Conservation (phyloP, 2,797 vertebrate species). For the Anguilla obscura region DNA sequence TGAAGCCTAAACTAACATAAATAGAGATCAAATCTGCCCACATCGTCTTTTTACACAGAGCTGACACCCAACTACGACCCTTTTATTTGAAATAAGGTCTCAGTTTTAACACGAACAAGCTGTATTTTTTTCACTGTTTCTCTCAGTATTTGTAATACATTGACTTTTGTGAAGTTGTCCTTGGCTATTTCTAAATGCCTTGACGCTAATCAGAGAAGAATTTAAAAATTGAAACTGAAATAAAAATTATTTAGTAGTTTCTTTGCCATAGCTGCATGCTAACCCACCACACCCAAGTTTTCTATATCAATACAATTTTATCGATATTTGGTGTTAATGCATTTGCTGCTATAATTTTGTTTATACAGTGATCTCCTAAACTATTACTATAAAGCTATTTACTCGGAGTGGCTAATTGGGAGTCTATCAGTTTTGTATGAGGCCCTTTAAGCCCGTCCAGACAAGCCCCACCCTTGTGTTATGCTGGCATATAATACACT, state of each 20-base stretch:
- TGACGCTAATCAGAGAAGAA: background rate
- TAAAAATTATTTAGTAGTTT: background rate
- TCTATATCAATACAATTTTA: background rate
- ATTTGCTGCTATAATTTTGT: background rate
- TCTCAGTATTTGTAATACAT: background rate
- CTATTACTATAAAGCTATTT: too few relatives aligned
- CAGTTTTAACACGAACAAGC: background rate
- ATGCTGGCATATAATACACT: background rate
- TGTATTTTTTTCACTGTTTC: background rate
- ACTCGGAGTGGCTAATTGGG: too few relatives aligned
- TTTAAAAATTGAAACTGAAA: background rate
- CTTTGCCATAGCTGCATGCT: background rate
- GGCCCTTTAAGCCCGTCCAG: too few relatives aligned
- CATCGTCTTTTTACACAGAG: conserved; percentile 6
- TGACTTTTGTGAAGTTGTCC: background rate
- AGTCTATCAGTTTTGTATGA: too few relatives aligned
- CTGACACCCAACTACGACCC: too few relatives aligned
- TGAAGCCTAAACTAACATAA: conserved; percentile 24
- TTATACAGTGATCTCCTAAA: background rate
- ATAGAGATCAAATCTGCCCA: background rate
- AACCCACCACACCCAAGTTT: background rate
- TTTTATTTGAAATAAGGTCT: background rate
- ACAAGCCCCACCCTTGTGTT: background rate
- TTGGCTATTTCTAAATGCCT: background rate
- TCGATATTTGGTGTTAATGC: background rate